Evolutionary conservation across 2,888 invertebrate species (phyloP), one percentile per base, ranked within the genome.

Genomic region (Zootermopsis nevadensis): DNA sequence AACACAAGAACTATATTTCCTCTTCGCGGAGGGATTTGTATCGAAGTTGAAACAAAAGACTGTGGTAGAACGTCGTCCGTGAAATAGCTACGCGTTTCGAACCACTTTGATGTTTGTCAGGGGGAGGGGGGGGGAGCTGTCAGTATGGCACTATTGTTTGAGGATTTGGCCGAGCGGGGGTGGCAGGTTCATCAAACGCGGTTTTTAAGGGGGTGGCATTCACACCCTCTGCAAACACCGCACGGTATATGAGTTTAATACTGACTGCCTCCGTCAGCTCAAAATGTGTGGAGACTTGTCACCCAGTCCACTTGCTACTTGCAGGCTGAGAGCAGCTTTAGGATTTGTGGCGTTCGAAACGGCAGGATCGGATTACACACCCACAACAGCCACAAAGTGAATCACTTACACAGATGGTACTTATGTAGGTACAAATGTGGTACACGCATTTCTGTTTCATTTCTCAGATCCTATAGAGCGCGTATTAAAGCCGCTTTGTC

Each of bases 111-210:
- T 77, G 77, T 42, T 48, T 77, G 48, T 27, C 30, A 24, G 31
- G 55, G 42, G 77, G 31, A 27, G 31, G 3, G n/a, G 8, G 22
- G 76, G 10, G 30, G 24, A 76, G 76, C 76, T 76, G 76, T 76
- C 76, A 76, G 38, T 27, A 27, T 42, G 27, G 55, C 55, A 24
- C 53, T 31, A 77, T 77, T 77, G 77, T 77, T 77, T 77, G 77
- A 77, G 77, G 77, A 77, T 77, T 77, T 77, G 30, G 42, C n/a
- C 55, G 77, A 31, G 30, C 42, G 42, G 30, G 76, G 42, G 76
- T 76, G 53, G 55, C 69, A 33, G 69, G 69, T 48, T 77, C 77
- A 55, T 77, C 77, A 77, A 77, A 55, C 77, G 53, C 77, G 77
- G 55, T 48, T 35, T 42, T 76, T 38, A n/a, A 42, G n/a, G n/a